Evolutionary conservation across 2,797 vertebrate species (phyloP), one percentile per base, ranked within the genome.

Genomic region (Pseudocheirus occidentalis): DNA sequence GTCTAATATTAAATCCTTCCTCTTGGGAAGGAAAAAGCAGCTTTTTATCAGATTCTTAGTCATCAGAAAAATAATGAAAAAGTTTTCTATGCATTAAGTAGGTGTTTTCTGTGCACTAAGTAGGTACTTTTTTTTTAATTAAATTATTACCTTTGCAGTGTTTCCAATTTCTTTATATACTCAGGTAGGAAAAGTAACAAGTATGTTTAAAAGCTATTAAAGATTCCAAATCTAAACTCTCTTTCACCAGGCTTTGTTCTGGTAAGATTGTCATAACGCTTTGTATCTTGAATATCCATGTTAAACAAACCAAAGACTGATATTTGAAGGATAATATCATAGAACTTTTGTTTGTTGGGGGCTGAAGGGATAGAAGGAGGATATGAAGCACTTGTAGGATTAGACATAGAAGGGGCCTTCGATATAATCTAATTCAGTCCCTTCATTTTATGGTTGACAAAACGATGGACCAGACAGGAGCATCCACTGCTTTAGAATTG

Each of bases 131-230:
- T 89, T 29, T 54, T 54, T 54, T 54, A 53, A 59, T 5, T 55
- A 13, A 90, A 34, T 46, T 46, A 40, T 81, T 95, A 11, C 5
- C 94, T 53, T 62, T 46, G 92, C 95, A 5, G 7, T n/a, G 92
- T 92, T 54, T 56, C n/a, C 0, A 14, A 57, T 31, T 90, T 95
- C 40, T 53, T 7, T 53, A 87, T 95, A 18, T 40, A 96, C 97
- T 55, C 92, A 62, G 91, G 81, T 4, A 21, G 53, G 95, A 95
- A 95, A 96, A 90, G 1, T 59, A 58, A 95, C 95, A 96, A 89
- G 1, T 59, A 56, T 66, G 95, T 96, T 95, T 94, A 90, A 50
- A 94, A 93, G 94, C 73, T 9, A 62, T 91, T 73, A 91, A 91
- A 52, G 14, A 27, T 96, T 96, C 90, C 94, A 93, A 89, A 57